These are phyloP conservation scores for Zaprionus ornatus DNA, from an alignment of 1,140 invertebrate genomes.

Conservation along the genomic window DNA sequence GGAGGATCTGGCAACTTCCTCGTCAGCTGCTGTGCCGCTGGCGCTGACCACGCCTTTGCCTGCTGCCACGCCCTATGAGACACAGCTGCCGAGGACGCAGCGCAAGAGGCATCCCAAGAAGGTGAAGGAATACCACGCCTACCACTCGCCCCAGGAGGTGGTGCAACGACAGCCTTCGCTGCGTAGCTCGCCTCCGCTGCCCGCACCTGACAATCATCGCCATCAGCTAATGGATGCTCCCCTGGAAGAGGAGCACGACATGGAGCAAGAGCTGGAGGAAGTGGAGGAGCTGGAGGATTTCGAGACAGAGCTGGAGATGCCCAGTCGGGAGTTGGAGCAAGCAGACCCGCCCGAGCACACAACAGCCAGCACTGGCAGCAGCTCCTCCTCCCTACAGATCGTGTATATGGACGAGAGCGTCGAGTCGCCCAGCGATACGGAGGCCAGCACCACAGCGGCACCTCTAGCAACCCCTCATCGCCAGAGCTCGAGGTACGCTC, in stretches of 20 bases:
- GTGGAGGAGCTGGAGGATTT: background rate
- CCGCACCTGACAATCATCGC: slow-evolving; percentile 47
- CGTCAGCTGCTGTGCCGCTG: slow-evolving; percentile 1
- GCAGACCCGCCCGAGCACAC: slow-evolving; percentile 16
- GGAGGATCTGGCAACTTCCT: background rate
- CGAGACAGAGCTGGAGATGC: background rate
- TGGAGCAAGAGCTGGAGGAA: background rate
- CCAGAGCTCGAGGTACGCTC: slow-evolving; percentile 65
- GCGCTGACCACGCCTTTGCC: slow-evolving; percentile 19
- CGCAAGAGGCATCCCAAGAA: slow-evolving; percentile 57
- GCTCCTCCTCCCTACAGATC: slow-evolving; percentile 50
- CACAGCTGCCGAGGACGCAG: slow-evolving; percentile 43
- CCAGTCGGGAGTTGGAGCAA: slow-evolving; percentile 27
- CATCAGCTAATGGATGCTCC: slow-evolving; percentile 9
- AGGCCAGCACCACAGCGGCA: slow-evolving; percentile 19
- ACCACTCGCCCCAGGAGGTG: slow-evolving; percentile 68
- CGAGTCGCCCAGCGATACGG: slow-evolving; percentile 41
- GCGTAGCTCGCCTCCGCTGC: slow-evolving; percentile 5
- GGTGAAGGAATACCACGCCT: slow-evolving; percentile 68
- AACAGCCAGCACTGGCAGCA: background rate
- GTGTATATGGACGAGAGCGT: slow-evolving; percentile 70
- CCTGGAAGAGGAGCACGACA: background rate
- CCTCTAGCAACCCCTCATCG: slow-evolving; percentile 26
- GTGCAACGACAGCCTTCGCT: slow-evolving; percentile 60
- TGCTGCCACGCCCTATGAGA: slow-evolving; percentile 37